Evolutionary conservation across 2,888 invertebrate species (phyloP).

Genomic region (Acanthoscelides obtectus): DNA sequence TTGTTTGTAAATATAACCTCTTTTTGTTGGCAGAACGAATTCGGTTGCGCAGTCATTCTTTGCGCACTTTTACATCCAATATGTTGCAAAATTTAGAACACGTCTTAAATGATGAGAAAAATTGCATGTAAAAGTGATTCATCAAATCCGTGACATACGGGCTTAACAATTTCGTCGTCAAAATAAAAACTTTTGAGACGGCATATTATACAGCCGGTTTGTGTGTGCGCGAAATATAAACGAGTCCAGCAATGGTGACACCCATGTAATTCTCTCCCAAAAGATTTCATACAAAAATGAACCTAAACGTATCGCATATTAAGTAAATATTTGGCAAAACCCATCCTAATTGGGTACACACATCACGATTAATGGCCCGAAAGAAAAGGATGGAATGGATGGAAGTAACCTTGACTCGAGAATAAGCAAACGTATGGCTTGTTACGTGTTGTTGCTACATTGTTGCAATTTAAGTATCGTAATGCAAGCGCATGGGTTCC

Average conservation of each 20-base stretch:
- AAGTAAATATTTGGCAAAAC: neutral
- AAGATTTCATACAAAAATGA: neutral
- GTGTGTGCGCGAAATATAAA: neutral
- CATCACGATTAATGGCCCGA: neutral
- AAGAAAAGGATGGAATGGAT: neutral
- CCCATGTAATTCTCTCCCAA: neutral
- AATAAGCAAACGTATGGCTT: neutral
- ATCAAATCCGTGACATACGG: too few species aligned
- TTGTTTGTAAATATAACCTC: too few species aligned
- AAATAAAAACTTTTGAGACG: neutral
- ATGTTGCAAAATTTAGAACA: too few species aligned
- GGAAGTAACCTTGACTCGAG: neutral
- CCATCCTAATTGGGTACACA: neutral
- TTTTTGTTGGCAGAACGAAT: too few species aligned
- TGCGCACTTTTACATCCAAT: too few species aligned
- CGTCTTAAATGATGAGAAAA: too few species aligned
- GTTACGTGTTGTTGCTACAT: neutral
- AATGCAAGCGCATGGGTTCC: too few species aligned
- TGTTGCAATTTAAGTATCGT: neutral
- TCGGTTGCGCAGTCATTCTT: too few species aligned
- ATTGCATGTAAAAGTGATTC: too few species aligned
- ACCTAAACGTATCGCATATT: neutral
- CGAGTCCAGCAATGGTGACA: neutral
- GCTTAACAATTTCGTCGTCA: too few species aligned
- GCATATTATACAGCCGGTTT: neutral